phyloP scores from a whole-genome alignment of 2,113 vertebrate genomes.

The Zingel zingel region DNA sequence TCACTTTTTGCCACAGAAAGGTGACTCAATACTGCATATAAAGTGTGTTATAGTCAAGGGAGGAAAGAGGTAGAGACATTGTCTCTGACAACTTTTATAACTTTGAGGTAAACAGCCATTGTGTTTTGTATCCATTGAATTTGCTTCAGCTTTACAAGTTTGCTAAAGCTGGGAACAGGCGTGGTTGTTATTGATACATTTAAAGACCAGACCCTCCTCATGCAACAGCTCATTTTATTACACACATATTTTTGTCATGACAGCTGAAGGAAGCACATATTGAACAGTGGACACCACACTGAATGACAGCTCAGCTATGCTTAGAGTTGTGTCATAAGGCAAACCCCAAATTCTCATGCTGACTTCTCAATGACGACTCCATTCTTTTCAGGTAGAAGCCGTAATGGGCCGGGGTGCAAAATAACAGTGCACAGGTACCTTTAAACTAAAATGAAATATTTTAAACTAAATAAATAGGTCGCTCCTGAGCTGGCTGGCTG shows the following conservation, averaged over 20 bases:
- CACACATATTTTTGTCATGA: constrained; percentile 7
- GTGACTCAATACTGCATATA: neutral
- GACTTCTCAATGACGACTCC: neutral
- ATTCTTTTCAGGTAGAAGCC: neutral
- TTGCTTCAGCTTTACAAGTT: neutral
- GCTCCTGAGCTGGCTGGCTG: too few relatives aligned
- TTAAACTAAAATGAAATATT: neutral
- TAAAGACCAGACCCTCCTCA: neutral
- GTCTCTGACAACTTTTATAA: neutral
- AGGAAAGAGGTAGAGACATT: neutral
- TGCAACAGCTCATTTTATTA: neutral
- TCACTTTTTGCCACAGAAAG: constrained; percentile 19
- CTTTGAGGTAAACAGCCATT: neutral
- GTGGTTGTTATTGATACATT: neutral
- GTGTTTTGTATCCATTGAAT: neutral
- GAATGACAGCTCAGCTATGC: neutral
- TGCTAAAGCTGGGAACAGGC: neutral
- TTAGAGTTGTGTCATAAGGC: neutral
- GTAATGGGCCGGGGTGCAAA: too few relatives aligned
- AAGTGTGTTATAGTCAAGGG: neutral
- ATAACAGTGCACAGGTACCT: neutral
- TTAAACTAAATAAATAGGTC: too few relatives aligned
- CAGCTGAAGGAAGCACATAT: neutral
- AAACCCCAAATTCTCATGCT: neutral
- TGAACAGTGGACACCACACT: neutral